Conservation (phyloP, 2,888 invertebrate genomes). For the Linnaemya vulpina region DNA sequence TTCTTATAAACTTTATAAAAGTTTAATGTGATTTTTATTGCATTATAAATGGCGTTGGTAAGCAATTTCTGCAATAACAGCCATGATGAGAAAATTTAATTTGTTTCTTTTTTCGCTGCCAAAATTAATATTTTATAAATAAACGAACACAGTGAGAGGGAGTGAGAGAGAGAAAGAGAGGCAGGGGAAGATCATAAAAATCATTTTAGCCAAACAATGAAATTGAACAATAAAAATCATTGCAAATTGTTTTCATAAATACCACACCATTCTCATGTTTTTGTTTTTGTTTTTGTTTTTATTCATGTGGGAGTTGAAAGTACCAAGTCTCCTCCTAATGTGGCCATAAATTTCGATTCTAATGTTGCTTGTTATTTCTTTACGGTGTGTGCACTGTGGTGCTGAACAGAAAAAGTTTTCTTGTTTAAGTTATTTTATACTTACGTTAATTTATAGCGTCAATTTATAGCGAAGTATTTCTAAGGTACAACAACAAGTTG, state of each 20-base stretch:
- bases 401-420: too few species aligned
- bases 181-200: conserved; percentile 51
- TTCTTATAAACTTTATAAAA: conserved; percentile 38
- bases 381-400: conserved; percentile 45
- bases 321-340: conserved; percentile 56
- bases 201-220: conserved; percentile 63
- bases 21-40: conserved; percentile 61
- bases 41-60: conserved; percentile 58
- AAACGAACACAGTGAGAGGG: not conserved
- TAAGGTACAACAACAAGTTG: too few species aligned
- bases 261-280: conserved; percentile 60
- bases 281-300: conserved; percentile 28
- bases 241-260: conserved; percentile 71
- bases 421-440: too few species aligned
- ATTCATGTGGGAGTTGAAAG: conserved; percentile 48
- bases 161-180: not conserved
- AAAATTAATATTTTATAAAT: conserved; percentile 68
- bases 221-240: conserved; percentile 71
- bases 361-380: conserved; percentile 52
- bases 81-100: conserved; percentile 68
- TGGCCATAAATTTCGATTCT: conserved; percentile 64
- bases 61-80: conserved; percentile 46
- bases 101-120: conserved; percentile 37
- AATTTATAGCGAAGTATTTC: too few species aligned
- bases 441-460: too few species aligned